Evolutionary conservation across 1,140 invertebrate species (phyloP).

Genomic region (Drosophila equinoxialis): DNA sequence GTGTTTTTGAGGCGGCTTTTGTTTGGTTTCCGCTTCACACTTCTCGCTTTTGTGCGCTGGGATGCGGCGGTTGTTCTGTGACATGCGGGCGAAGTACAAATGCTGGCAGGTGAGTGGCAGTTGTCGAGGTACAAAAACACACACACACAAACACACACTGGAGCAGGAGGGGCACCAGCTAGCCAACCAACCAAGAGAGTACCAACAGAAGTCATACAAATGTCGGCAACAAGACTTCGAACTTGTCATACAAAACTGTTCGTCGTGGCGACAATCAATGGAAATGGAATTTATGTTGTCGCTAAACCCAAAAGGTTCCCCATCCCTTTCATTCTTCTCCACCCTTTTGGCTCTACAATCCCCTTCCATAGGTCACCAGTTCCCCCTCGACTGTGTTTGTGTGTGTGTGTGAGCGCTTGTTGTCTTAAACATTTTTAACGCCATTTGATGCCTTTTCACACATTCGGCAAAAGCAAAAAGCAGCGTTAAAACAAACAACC

Average conservation of each 20-base stretch:
- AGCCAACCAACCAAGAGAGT: slow-evolving; percentile 34
- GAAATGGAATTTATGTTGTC: slow-evolving; percentile 74
- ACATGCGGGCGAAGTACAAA: slow-evolving; percentile 70
- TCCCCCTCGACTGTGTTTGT: neutral
- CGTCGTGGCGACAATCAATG: slow-evolving; percentile 75
- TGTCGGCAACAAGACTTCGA: slow-evolving; percentile 60
- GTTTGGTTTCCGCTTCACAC: slow-evolving; percentile 81
- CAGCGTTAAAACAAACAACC: slow-evolving; percentile 48
- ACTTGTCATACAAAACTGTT: slow-evolving; percentile 73
- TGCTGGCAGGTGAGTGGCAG: slow-evolving; percentile 77
- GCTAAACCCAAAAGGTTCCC: slow-evolving; percentile 16
- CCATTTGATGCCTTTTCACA: slow-evolving; percentile 81
- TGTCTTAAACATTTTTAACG: slow-evolving; percentile 80
- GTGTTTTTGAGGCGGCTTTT: slow-evolving; percentile 73
- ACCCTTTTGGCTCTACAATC: neutral
- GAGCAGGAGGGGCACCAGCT: neutral
- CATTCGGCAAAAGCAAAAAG: slow-evolving; percentile 67
- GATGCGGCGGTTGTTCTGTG: slow-evolving; percentile 68
- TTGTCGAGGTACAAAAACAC: slow-evolving; percentile 12
- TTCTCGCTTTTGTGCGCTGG: slow-evolving; percentile 47
- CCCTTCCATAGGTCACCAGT: no score
- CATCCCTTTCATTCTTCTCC: slow-evolving; percentile 9
- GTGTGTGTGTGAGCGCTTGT: slow-evolving; percentile 16
- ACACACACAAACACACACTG: slow-evolving; percentile 1
- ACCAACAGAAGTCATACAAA: slow-evolving; percentile 76